Evolutionary conservation across 30 jellyfish, hydroid and myxozoan species (phyloP), one percentile per base, ranked within the genome.

Genomic region (Aurelia sp.): DNA sequence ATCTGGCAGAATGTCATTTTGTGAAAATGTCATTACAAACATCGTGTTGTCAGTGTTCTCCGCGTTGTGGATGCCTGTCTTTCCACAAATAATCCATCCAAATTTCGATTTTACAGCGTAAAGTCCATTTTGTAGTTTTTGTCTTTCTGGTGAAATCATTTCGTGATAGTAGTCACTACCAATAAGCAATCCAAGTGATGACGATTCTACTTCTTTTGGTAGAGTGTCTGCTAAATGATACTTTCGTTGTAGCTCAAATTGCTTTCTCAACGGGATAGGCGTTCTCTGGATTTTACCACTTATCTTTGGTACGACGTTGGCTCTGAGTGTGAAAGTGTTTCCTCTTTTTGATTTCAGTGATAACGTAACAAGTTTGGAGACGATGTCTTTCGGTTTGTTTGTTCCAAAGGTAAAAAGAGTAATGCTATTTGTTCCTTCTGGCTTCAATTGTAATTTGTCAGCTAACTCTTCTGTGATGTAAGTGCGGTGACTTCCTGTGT

Each of bases 401-500:
- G 71, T 53, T 13, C 88, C 62, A 53, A 77, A 55, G 35, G 62
- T 77, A 27, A 16, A 55, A 59, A 77, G 21, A 17, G 40, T 21
- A 18, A 55, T 23, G 9, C 31, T 77, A 18, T 57, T 37, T 15
- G 65, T 60, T 21, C 62, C 84, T 11, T 60, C 83, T 18, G 59
- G 61, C 62, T 61, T 23, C 50, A 77, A 60, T 61, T 59, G 37
- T 30, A 77, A 66, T 19, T 77, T 58, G 11, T 55, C 4, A 19
- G 82, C 87, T 9, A 53, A 13, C 47, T 53, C 21, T 62, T 77
- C 84, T 8, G 86, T 77, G 83, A 79, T 62, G 75, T 79, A 79
- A 18, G 87, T 79, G 30, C 90, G n/a, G 12, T 31, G 59, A 50
- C 87, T 79, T 30, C 87, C 90, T 13, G 71, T 44, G 90, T 79